Evolutionary conservation across 2,113 vertebrate species (phyloP).

Genomic region (Sceloporus undulatus): DNA sequence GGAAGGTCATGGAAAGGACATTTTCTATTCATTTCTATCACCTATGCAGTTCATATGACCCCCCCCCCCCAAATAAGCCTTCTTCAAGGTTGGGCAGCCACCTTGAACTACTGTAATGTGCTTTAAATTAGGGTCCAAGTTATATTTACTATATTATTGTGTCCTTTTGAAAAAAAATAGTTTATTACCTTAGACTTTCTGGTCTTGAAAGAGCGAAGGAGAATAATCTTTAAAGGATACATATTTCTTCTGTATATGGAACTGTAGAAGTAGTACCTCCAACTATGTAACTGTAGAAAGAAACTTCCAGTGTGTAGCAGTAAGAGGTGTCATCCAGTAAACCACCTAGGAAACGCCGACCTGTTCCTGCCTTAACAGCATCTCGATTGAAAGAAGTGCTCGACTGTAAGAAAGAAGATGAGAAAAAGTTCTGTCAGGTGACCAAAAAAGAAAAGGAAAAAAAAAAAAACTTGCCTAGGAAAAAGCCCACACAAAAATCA

Average conservation of each 20-base stretch:
- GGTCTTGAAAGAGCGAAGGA: conserved; percentile 23
- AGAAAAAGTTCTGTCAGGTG: conserved; percentile 18
- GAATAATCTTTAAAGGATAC: conserved; percentile 88
- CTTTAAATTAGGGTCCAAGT: background rate
- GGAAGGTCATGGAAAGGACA: background rate
- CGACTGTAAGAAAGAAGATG: conserved; percentile 80
- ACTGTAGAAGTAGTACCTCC: conserved; percentile 83
- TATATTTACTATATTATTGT: background rate
- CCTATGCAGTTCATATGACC: background rate
- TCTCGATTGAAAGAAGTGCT: conserved; percentile 96
- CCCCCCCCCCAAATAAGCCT: background rate
- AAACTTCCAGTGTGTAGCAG: conserved; percentile 98
- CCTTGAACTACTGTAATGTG: too few species aligned
- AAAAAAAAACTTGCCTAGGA: background rate
- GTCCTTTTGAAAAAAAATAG: background rate
- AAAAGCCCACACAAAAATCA: background rate
- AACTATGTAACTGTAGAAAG: conserved; percentile 95
- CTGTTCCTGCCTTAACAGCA: conserved; percentile 95
- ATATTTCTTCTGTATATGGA: conserved; percentile 95
- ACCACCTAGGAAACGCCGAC: conserved; percentile 92
- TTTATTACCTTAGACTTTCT: conserved; percentile 66
- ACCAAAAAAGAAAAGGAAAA: background rate
- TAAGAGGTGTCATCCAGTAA: conserved; percentile 94
- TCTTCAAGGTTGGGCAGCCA: background rate
- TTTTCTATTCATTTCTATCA: background rate